These are phyloP conservation scores for Gymnocephalus cernua DNA, from an alignment of 2,113 vertebrate genomes.

Conservation along the genomic window DNA sequence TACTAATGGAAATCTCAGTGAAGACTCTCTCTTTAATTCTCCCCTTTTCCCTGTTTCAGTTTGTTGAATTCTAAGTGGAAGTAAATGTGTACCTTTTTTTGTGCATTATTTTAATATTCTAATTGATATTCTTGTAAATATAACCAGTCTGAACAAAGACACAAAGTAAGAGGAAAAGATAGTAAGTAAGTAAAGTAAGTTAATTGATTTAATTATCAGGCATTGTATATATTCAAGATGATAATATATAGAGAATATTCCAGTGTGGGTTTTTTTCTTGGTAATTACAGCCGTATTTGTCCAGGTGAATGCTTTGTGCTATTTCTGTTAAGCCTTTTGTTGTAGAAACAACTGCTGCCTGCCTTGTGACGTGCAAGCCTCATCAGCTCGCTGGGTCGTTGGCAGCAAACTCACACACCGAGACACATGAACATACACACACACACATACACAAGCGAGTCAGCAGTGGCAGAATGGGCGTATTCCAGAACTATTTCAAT, in stretches of 20 bases:
- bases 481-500: conserved; percentile 44
- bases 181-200: too few relatives aligned
- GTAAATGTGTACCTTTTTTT: neutral
- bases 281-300: conserved; percentile 44
- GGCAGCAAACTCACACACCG: conserved; percentile 22
- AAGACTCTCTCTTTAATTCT: conserved; percentile 14
- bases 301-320: conserved; percentile 58
- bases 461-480: conserved; percentile 21
- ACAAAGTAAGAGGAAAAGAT: neutral
- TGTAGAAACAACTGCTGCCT: conserved; percentile 57
- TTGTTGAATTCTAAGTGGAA: neutral
- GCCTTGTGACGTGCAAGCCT: conserved; percentile 30
- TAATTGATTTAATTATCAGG: conserved; percentile 4
- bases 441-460: conserved; percentile 2
- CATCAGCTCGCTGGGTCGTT: conserved; percentile 43
- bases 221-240: neutral
- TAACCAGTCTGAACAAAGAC: neutral
- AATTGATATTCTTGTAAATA: neutral
- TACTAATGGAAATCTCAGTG: conserved; percentile 27
- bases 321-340: conserved; percentile 64
- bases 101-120: neutral
- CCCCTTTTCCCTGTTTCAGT: neutral
- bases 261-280: neutral
- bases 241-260: neutral
- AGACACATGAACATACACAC: neutral